Percentiles rank a stretch among this genome's conserved stretches.
phyloP scores from a whole-genome alignment of 2,797 vertebrate species.

The Spinibarbus caldwelli region DNA sequence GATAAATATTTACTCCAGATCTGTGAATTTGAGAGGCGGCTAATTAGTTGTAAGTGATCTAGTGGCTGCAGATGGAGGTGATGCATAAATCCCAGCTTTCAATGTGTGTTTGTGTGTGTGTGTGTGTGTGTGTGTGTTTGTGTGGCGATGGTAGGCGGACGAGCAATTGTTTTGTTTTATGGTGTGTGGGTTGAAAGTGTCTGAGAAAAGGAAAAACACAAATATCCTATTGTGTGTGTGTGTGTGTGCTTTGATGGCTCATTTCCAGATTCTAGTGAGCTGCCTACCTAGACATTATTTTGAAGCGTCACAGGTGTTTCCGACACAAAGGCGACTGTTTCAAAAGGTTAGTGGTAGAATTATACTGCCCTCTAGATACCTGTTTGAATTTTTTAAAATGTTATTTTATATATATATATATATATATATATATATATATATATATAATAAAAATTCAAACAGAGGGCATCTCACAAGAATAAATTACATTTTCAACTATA shows the following conservation, averaged over 20 bases:
- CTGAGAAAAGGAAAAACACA: slow-evolving; percentile 70
- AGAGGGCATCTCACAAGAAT: no score
- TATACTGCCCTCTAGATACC: neutral
- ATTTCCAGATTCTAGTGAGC: neutral
- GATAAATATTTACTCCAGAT: slow-evolving; percentile 76
- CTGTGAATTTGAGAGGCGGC: slow-evolving; percentile 56
- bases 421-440: no score
- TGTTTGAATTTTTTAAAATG: neutral
- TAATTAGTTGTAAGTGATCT: slow-evolving; percentile 47
- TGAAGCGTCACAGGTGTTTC: neutral
- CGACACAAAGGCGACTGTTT: neutral
- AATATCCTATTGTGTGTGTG: slow-evolving; percentile 45
- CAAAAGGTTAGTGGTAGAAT: neutral
- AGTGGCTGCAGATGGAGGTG: slow-evolving; percentile 29
- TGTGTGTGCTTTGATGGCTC: slow-evolving; percentile 19
- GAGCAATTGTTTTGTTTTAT: slow-evolving; percentile 78
- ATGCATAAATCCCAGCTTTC: slow-evolving; percentile 14
- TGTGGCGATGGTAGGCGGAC: slow-evolving; percentile 70
- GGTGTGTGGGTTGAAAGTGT: slow-evolving; percentile 79
- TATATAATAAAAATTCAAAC: no score
- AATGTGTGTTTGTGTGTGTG: slow-evolving; percentile 58
- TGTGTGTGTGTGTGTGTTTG: slow-evolving; percentile 67
- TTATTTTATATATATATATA: no score
- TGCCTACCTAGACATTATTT: slow-evolving; percentile 10
- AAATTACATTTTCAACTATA: no score